Base-by-base conservation (phyloP, 2,113 vertebrate genomes). In the Neomonachus schauinslandi region DNA sequence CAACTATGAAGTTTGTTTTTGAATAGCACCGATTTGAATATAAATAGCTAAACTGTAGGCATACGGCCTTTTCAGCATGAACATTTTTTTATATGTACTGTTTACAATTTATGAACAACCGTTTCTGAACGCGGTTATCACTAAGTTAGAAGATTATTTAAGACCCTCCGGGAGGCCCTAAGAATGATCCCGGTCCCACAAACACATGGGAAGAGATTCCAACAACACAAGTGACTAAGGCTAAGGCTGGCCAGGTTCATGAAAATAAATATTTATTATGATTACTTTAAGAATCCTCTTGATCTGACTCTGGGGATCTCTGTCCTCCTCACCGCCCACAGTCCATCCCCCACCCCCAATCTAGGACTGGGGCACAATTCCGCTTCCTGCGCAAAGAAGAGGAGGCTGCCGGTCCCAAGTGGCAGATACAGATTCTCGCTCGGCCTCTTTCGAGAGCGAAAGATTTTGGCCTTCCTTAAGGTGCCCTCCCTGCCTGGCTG, bases 321-420 rank as follows among this genome's bases (percentile, higher is more conserved):
- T 1, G 61, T n/a, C 49, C 53, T n/a, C 21, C 36, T 55, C 57
- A 36, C 11, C 19, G n/a, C 49, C 80, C 81, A 19, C 59, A 33
- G 46, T 51, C 39, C 55, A 11, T 1, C 33, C 67, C 91, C 59
- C 59, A 72, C 26, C 65, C 31, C 82, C 76, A 46, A 21, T 51
- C 87, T 11, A 9, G 33, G 61, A 59, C 39, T 9, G 18, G 36
- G 18, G 28, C 24, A 51, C 55, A 16, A 95, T 79, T 74, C 74
- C 19, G 59, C 80, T 87, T 96, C 74, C 97, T 96, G 97, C 26
- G 89, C 69, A 53, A 9, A 28, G 69, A 31, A 46, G 7, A 77
- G 49, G 24, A 6, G 24, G 77, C 93, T 94, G 88, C 71, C 6
- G 49, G 36, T 92, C 85, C 88, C 87, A 59, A 81, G 92, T 57